phyloP scores from a whole-genome alignment of 2,888 invertebrate species.

The Drosophila mimetica region DNA sequence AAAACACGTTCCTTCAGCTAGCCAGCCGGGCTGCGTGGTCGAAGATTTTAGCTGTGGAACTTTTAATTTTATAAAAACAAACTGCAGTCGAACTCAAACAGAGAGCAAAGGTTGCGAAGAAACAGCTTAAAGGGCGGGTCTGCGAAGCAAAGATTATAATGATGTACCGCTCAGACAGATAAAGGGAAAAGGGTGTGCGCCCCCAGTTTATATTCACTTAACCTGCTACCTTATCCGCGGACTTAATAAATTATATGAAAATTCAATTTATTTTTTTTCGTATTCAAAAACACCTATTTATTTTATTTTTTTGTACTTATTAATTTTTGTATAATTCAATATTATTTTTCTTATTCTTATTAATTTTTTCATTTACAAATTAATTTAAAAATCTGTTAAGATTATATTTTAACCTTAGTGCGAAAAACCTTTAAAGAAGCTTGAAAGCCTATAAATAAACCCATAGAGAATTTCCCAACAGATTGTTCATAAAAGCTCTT shows the following conservation, averaged over 20 bases:
- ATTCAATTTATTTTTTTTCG: no score
- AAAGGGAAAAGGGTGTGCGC: neutral
- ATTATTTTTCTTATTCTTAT: no score
- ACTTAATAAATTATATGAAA: no score
- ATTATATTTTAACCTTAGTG: no score
- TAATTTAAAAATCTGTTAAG: no score
- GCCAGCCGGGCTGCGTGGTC: slow-evolving; percentile 31
- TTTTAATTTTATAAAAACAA: slow-evolving; percentile 77
- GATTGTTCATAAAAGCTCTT: neutral
- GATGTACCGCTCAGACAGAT: neutral
- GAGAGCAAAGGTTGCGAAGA: slow-evolving; percentile 37
- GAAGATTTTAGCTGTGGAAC: slow-evolving; percentile 65
- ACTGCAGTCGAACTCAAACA: slow-evolving; percentile 52
- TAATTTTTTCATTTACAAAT: no score
- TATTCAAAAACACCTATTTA: no score
- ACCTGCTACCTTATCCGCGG: no score
- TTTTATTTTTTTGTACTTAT: no score
- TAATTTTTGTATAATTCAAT: no score
- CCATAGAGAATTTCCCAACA: neutral
- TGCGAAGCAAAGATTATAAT: slow-evolving; percentile 4
- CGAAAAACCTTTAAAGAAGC: no score
- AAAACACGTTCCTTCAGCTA: slow-evolving; percentile 58
- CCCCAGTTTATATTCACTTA: neutral
- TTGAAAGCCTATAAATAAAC: neutral
- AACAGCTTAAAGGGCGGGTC: slow-evolving; percentile 8